Evolutionary conservation across 1,140 invertebrate genomes (phyloP), one percentile per base, ranked within the genome.

Genomic region (Drosophila insularis): DNA sequence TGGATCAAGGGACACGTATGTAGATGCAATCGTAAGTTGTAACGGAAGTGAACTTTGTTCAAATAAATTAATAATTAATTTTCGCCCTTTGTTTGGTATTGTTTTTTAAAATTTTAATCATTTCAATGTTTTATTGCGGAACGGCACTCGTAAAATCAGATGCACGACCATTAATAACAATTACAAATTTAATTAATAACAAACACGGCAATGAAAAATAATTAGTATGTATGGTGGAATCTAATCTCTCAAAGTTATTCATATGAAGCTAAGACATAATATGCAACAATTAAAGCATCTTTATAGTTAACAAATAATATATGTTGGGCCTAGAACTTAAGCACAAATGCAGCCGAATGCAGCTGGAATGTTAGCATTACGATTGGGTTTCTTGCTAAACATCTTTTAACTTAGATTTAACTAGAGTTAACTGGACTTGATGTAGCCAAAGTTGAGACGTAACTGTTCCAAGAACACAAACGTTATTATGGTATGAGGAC

Each of bases 391-490:
- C 43, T 78, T 66, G 61, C 67, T 58, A 68, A 63, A 32, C 40
- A 55, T 46, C 19, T 43, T 21, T 17, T 32, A 35, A 46, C 43
- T 8, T 31, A 17, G 2, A 27, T 10, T 43, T 40, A 40, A n/a
- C 8, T 55, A 61, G 17, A 58, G 55, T 43, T 63, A 55, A 11
- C 55, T 78, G 6, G 54, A 23, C 32, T 78, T 74, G 23, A 43
- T 14, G 14, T 65, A 55, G 27, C 98, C 98, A 93, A 98, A 99
- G 92, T 98, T 96, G 32, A 95, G 93, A 86, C 97, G 93, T 13
- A 99, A 93, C 93, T 99, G 98, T 93, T 99, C 99, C 74, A 99
- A 94, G 92, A 99, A 98, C 23, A 99, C 94, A 92, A 99, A 99
- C 1, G 98, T 98, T 8, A 99, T 93, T 68, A 99, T 97, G 11